Conservation (phyloP, 30 jellyfish, hydroid and myxozoan genomes). For the Phacellophora camtschatica region DNA sequence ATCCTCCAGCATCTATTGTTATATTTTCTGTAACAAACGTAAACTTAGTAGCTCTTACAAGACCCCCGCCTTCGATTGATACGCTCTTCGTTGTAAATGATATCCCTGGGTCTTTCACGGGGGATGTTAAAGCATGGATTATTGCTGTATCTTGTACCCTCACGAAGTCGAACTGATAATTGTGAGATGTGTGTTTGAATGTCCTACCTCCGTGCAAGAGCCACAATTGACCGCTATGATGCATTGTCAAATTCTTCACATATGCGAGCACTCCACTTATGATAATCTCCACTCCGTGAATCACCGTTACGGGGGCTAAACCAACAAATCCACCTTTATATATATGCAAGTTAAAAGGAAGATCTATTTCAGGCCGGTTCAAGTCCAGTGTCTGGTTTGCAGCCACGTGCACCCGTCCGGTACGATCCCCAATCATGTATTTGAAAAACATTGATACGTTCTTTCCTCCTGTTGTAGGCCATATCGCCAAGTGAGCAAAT, state of each 20-base stretch:
- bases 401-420: slow-evolving; percentile 72
- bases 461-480: slow-evolving; percentile 35
- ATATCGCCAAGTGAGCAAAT: slow-evolving; percentile 57
- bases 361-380: slow-evolving; percentile 51
- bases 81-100: slow-evolving; percentile 29
- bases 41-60: slow-evolving; percentile 51
- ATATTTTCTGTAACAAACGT: slow-evolving; percentile 63
- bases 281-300: slow-evolving; percentile 55
- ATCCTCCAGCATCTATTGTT: slow-evolving; percentile 60
- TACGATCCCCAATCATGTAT: slow-evolving; percentile 69
- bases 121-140: slow-evolving; percentile 59
- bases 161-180: slow-evolving; percentile 39
- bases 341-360: slow-evolving; percentile 52
- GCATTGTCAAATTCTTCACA: slow-evolving; percentile 54
- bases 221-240: slow-evolving; percentile 59
- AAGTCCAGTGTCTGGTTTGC: slow-evolving; percentile 59
- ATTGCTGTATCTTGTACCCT: slow-evolving; percentile 68
- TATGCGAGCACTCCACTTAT: slow-evolving; percentile 60
- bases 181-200: slow-evolving; percentile 12
- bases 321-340: slow-evolving; percentile 64
- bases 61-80: slow-evolving; percentile 65
- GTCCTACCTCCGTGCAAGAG: slow-evolving; percentile 71
- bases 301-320: slow-evolving; percentile 60
- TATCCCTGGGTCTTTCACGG: slow-evolving; percentile 66
- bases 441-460: slow-evolving; percentile 55